phyloP scores from a whole-genome alignment of 2,888 invertebrate genomes.

The Stegana nigrithorax region DNA sequence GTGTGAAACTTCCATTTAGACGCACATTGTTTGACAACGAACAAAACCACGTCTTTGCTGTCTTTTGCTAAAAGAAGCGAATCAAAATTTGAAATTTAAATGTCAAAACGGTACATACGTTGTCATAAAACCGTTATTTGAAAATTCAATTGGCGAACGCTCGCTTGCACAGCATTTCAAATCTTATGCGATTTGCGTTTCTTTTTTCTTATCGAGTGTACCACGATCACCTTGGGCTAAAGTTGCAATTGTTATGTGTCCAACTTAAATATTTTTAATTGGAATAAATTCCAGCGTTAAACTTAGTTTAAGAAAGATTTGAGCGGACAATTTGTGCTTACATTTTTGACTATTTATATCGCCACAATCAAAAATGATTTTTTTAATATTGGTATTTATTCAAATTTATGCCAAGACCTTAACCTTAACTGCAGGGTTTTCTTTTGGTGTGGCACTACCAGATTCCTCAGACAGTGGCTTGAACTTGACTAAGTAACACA shows the following conservation, averaged over 20 bases:
- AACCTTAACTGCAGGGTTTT: too few species aligned
- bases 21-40: slow-evolving; percentile 6
- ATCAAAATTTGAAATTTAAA: slow-evolving; percentile 8
- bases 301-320: too few species aligned
- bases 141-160: slow-evolving; percentile 5
- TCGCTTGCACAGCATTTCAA: neutral
- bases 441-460: too few species aligned
- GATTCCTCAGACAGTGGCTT: too few species aligned
- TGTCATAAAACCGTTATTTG: neutral
- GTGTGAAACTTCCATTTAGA: slow-evolving; percentile 9
- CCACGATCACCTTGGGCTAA: neutral
- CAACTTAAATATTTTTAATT: too few species aligned
- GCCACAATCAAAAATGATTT: too few species aligned
- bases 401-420: too few species aligned
- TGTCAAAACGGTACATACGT: neutral
- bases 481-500: too few species aligned
- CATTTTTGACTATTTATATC: too few species aligned
- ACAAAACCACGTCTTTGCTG: neutral
- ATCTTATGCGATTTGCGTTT: neutral
- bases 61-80: neutral
- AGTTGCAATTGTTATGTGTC: neutral
- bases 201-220: neutral
- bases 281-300: too few species aligned
- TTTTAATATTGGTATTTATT: too few species aligned
- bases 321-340: too few species aligned